A percentile compares a stretch with the other conserved stretches of the same genome.
Evolutionary conservation across 2,113 vertebrate genomes (phyloP).

Genomic region (Phasianus colchicus): DNA sequence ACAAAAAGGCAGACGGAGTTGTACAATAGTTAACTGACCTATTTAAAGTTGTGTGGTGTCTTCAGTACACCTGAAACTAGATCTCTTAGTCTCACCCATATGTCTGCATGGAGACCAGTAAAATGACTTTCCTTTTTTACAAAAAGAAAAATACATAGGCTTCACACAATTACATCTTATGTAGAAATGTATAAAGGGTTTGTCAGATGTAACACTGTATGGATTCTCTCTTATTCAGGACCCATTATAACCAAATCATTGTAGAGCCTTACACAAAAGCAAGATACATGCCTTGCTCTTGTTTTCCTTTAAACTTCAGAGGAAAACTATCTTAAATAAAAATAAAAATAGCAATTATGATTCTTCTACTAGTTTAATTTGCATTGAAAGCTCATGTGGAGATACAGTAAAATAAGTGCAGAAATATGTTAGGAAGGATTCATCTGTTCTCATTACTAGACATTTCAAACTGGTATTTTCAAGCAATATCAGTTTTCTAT

Average conservation of each 20-base stretch:
- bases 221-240: neutral
- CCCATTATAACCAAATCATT: neutral
- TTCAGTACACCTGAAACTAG: constrained; percentile 18
- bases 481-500: constrained; percentile 19
- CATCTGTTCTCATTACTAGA: neutral
- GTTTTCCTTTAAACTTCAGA: constrained; percentile 4
- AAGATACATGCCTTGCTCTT: neutral
- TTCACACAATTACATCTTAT: neutral
- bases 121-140: neutral
- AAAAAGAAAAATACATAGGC: constrained; percentile 53
- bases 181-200: neutral
- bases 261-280: neutral
- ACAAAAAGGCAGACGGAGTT: neutral
- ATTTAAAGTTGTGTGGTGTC: neutral
- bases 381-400: neutral
- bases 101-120: constrained; percentile 12
- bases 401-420: neutral
- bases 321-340: neutral
- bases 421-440: neutral
- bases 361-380: neutral
- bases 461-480: constrained; percentile 12
- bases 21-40: neutral
- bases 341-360: neutral
- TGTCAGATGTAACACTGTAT: neutral
- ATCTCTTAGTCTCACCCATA: constrained; percentile 9